Conservation (phyloP, 2,113 vertebrate genomes). For the Thunnus thynnus region DNA sequence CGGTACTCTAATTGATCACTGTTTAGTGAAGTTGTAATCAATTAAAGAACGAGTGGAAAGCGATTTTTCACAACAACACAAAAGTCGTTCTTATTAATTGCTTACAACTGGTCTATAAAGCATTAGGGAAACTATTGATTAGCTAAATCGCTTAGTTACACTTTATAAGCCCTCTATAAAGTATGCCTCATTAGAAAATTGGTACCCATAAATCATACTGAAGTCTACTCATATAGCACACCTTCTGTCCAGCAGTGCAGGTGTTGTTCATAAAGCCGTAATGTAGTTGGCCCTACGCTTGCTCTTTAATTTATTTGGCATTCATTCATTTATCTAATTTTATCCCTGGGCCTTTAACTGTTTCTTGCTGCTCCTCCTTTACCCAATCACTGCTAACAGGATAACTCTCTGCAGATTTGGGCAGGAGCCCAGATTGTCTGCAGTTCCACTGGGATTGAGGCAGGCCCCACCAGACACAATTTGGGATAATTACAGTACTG, state of each 20-base stretch:
- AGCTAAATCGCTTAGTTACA: neutral
- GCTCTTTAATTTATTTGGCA: slow-evolving; percentile 36
- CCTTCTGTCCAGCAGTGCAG: slow-evolving; percentile 1
- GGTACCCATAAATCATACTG: neutral
- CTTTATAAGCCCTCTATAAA: neutral
- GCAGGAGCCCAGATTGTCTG: slow-evolving; percentile 59
- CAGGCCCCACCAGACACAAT: slow-evolving; percentile 64
- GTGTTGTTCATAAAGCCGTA: slow-evolving; percentile 18
- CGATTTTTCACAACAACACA: neutral
- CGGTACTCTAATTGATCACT: neutral
- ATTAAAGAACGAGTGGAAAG: neutral
- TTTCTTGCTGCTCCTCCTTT: slow-evolving; percentile 61
- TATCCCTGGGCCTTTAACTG: slow-evolving; percentile 38
- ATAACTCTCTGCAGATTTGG: slow-evolving; percentile 57
- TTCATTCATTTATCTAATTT: slow-evolving; percentile 48
- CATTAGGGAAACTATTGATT: neutral
- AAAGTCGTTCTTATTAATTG: neutral
- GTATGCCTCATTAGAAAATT: neutral
- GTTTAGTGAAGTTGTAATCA: neutral
- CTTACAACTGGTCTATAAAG: neutral
- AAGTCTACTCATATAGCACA: neutral
- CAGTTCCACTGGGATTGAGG: slow-evolving; percentile 37
- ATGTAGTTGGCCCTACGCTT: neutral
- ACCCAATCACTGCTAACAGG: slow-evolving; percentile 61
- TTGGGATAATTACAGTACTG: slow-evolving; percentile 66